Base-by-base conservation (phyloP, 2,888 invertebrate species). In the Charanyca ferruginea region DNA sequence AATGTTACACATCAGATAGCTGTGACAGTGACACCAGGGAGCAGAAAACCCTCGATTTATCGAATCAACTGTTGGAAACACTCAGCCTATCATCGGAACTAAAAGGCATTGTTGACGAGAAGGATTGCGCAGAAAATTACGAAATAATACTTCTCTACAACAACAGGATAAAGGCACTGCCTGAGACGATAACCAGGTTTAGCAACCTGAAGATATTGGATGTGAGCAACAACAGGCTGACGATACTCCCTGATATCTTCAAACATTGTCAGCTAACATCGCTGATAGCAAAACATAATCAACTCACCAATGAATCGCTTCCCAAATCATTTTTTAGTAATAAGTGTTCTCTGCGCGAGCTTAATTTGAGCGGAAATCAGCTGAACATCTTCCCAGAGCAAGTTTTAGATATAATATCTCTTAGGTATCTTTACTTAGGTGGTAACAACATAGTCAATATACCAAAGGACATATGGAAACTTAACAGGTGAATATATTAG, bases 321-420 rank as follows among this genome's bases (percentile, higher is more conserved):
- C 99, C 99, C 5, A 99, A 99, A 92, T 96, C 97, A 63, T 97
- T 99, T 85, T 96, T 96, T 25, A 93, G 95, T 35, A 94, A 97
- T 67, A 94, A 96, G 28, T 94, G 92, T 67, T 94, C 96, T 2
- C 93, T 99, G 25, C 97, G 97, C 85, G 98, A 98, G 88, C 92
- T 99, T n/a, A 99, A 99, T 94, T 95, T 99, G 41, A 99, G 99
- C 92, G 99, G 99, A 9, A 99, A 99, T 92, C 95, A 96, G 70
- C 93, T 99, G 60, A 97, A 96, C 32, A 95, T 96, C 54, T 98
- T 99, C 87, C 99, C 99, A 0, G 97, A 97, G 83, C 98, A 99
- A 94, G 94, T 99, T 61, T 96, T 99, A 74, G 98, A 98, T 76
- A 92, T 99, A 80, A 89, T 94, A 25, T 96, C 96, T 58, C 95